Evolutionary conservation across 2,113 vertebrate species (phyloP), one percentile per base, ranked within the genome.

Genomic region (Hoplias malabaricus): DNA sequence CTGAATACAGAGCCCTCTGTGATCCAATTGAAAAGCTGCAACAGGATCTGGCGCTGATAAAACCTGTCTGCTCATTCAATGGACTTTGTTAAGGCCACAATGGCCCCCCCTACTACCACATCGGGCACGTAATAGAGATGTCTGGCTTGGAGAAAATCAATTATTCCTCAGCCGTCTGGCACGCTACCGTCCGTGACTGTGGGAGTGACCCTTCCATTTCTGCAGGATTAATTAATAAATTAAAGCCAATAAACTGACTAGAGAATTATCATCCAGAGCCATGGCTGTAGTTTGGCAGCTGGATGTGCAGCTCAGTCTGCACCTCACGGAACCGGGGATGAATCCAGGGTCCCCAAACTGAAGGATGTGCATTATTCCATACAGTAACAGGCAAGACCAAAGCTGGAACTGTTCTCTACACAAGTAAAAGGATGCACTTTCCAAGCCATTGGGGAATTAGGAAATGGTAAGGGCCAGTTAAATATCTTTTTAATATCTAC

Each of bases 101-200:
- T 80, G 65, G 69, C 53, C 42, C 40, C 42, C 40, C 33, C 21
- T 79, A 56, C 69, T 75, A 62, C 54, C 75, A 59, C 73, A 65
- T 43, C 70, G 25, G 53, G 59, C 50, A 57, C 40, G 38, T 73
- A 21, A 75, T 54, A 25, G 71, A 81, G 66, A 80, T 62, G 69
- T 74, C 82, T 53, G 69, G 69, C 34, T 56, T 77, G 61, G 14
- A 29, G 25, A 2, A 23, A 59, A 70, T 78, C 79, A 67, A 43
- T 61, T 71, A 71, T 61, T 43, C 19, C 42, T 74, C 33, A 38
- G 40, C 61, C 29, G 77, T 80, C 50, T 29, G 50, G 53, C 80
- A 54, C 38, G 38, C 54, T 16, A 10, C 19, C 59, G 70, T 36
- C 25, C 46, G 46, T 74, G 38, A 43, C 72, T 66, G 34, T 40